phyloP scores from a whole-genome alignment of 2,888 invertebrate genomes.

The Synanthedon tipuliformis region DNA sequence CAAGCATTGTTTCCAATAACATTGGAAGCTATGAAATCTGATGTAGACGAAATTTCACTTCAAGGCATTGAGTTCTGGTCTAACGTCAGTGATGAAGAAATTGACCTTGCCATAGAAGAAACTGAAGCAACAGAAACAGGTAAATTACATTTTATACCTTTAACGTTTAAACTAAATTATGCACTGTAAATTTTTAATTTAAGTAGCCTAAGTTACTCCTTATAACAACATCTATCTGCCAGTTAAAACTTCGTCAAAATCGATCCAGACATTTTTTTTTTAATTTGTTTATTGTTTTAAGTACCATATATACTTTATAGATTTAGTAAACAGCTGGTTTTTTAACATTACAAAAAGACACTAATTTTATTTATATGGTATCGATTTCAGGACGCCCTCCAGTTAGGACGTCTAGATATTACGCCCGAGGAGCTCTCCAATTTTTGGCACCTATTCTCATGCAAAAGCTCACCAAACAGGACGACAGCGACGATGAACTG shows the following conservation, averaged over 20 bases:
- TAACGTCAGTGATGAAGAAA: conserved; percentile 99
- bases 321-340: not conserved
- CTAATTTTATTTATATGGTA: not conserved
- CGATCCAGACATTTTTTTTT: not conserved
- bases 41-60: conserved; percentile 93
- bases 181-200: too few relatives aligned
- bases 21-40: conserved; percentile 97
- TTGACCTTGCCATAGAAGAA: conserved; percentile 93
- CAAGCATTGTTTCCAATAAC: conserved; percentile 98
- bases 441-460: conserved; percentile 94
- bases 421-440: conserved; percentile 97
- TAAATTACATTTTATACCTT: conserved; percentile 12
- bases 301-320: not conserved
- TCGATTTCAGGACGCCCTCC: conserved; percentile 83
- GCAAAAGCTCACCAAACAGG: conserved; percentile 94
- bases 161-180: too few relatives aligned
- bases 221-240: too few relatives aligned
- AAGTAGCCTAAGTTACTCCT: too few relatives aligned
- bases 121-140: conserved; percentile 91
- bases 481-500: conserved; percentile 97
- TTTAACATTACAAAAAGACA: not conserved
- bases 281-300: not conserved
- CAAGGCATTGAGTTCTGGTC: conserved; percentile 99
- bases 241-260: too few relatives aligned
- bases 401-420: conserved; percentile 90